Percentiles rank a stretch among this genome's conserved stretches.
phyloP scores from a whole-genome alignment of 2,888 invertebrate genomes.

The Mystacides longicornis region DNA sequence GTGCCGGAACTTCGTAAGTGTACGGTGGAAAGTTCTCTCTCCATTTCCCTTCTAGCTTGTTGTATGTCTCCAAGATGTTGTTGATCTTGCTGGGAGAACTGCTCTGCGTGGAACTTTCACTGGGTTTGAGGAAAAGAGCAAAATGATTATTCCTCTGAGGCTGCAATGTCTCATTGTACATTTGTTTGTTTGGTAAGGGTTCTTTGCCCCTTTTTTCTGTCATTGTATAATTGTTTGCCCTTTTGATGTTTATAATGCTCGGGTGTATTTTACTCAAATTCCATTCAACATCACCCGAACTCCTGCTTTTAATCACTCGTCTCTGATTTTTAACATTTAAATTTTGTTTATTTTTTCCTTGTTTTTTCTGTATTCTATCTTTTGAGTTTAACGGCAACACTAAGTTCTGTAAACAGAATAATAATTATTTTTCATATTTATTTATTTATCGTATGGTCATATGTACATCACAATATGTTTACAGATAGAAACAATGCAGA shows the following conservation, averaged over 20 bases:
- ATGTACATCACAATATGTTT: too few relatives aligned
- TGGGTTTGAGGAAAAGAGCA: neutral
- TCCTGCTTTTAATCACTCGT: conserved; percentile 4
- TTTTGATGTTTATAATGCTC: conserved; percentile 9
- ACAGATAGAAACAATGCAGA: too few relatives aligned
- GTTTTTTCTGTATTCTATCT: neutral
- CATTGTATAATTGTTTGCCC: conserved; percentile 6
- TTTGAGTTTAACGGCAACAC: conserved; percentile 11
- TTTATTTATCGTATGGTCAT: too few relatives aligned
- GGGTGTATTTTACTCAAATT: conserved; percentile 6
- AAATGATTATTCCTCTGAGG: neutral
- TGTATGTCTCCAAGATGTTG: too few relatives aligned
- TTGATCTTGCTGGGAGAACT: too few relatives aligned
- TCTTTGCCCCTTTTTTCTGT: neutral
- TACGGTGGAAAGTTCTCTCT: too few relatives aligned
- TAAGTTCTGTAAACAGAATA: conserved; percentile 15
- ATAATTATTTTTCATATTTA: too few relatives aligned
- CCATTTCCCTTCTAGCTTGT: too few relatives aligned
- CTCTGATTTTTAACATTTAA: neutral
- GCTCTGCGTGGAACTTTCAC: too few relatives aligned
- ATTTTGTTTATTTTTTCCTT: neutral
- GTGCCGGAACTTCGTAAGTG: too few relatives aligned
- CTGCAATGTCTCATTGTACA: neutral
- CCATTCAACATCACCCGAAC: neutral
- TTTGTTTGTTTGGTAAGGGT: neutral